Percentiles rank a stretch among this genome's conserved stretches.
These are phyloP conservation scores for Rhopalosiphum padi DNA, from an alignment of 1,140 invertebrate species.

Conservation along the genomic window DNA sequence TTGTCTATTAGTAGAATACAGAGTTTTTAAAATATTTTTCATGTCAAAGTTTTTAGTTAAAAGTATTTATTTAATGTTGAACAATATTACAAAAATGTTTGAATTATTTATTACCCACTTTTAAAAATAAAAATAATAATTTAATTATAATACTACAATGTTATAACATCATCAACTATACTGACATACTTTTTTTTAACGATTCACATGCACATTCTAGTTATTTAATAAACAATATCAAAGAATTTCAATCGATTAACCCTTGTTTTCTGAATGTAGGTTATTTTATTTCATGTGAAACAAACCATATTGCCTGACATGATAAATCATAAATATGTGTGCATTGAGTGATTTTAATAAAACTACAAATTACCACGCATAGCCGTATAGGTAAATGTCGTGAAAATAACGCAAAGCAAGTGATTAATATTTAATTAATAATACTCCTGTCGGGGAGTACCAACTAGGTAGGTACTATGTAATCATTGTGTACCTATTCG, in stretches of 20 bases:
- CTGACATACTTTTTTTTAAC: neutral
- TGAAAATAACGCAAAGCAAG: neutral
- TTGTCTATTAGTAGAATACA: neutral
- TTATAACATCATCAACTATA: neutral
- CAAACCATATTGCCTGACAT: conserved; percentile 6
- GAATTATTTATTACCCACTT: neutral
- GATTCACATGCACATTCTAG: neutral
- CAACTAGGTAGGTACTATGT: neutral
- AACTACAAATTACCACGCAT: neutral
- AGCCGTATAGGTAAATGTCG: neutral
- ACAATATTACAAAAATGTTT: neutral
- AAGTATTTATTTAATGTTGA: neutral
- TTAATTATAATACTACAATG: neutral
- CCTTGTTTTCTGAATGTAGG: neutral
- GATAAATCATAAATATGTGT: conserved; percentile 15
- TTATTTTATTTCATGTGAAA: conserved; percentile 40
- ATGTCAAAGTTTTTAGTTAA: neutral
- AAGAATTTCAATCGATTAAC: neutral
- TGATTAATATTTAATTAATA: neutral
- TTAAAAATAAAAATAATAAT: conserved; percentile 21
- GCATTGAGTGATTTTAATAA: neutral
- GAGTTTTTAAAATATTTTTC: neutral
- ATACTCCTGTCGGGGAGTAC: too few relatives aligned
- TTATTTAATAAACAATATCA: neutral
- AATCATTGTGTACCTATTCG: neutral